Conservation (phyloP, 2,113 vertebrate species). For the Pan paniscus region DNA sequence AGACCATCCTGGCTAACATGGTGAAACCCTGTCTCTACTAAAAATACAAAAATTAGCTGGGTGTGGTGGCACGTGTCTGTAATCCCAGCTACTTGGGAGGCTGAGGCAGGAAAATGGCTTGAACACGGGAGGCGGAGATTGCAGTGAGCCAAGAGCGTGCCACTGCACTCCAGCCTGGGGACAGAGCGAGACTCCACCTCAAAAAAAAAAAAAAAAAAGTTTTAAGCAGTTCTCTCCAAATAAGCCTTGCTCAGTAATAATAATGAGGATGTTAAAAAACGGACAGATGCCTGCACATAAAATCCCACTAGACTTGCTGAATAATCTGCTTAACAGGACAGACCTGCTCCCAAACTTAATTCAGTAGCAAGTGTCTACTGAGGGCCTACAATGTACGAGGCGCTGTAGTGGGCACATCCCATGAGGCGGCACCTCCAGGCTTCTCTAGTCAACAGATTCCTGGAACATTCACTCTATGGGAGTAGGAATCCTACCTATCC, state of each 20-base stretch:
- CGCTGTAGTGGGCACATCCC: not conserved
- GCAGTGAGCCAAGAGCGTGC: no score
- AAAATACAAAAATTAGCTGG: no score
- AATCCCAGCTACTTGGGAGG: no score
- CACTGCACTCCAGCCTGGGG: no score
- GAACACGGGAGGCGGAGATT: no score
- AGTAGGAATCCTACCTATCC: not conserved
- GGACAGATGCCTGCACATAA: not conserved
- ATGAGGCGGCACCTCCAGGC: not conserved
- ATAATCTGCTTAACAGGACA: not conserved
- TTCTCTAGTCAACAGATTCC: not conserved
- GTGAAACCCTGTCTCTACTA: no score
- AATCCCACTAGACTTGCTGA: not conserved
- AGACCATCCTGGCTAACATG: no score
- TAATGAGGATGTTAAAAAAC: not conserved
- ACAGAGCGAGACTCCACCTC: no score
- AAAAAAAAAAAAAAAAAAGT: not conserved
- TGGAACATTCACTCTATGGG: not conserved
- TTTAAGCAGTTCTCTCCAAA: constrained; percentile 1
- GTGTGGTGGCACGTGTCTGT: no score
- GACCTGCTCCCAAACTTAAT: not conserved
- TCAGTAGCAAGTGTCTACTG: not conserved
- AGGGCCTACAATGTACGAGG: not conserved
- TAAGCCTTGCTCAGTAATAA: not conserved
- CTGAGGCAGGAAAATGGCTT: no score